Conservation (phyloP, 2,797 vertebrate genomes). For the Channa striata region DNA sequence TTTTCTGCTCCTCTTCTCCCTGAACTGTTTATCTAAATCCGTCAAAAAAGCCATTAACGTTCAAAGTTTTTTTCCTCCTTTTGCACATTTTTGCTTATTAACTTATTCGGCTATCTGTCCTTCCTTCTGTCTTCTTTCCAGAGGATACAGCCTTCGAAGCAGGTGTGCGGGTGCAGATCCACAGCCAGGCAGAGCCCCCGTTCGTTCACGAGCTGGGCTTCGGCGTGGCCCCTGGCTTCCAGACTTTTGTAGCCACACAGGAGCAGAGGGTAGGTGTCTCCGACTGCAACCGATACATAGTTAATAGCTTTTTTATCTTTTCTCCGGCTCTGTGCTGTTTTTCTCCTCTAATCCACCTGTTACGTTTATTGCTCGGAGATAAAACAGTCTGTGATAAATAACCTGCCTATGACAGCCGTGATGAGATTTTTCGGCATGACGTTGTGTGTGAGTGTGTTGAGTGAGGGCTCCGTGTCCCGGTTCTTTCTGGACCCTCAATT, state of each 20-base stretch:
- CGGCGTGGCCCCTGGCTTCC: slow-evolving; percentile 97
- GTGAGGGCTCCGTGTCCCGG: background rate
- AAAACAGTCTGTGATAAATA: slow-evolving; percentile 38
- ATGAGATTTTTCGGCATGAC: slow-evolving; percentile 23
- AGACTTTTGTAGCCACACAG: slow-evolving; percentile 98
- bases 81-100: slow-evolving; percentile 17
- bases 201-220: slow-evolving; percentile 99
- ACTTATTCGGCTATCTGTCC: slow-evolving; percentile 1
- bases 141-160: slow-evolving; percentile 98
- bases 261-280: slow-evolving; percentile 92
- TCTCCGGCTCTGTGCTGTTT: slow-evolving; percentile 10
- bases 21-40: slow-evolving; percentile 20
- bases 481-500: slow-evolving; percentile 4
- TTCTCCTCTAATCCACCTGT: slow-evolving; percentile 21
- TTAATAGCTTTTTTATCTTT: slow-evolving; percentile 36
- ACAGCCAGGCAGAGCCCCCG: slow-evolving; percentile 97
- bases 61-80: background rate
- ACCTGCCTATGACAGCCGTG: slow-evolving; percentile 1
- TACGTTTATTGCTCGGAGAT: slow-evolving; percentile 26
- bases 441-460: background rate
- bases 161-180: slow-evolving; percentile 97
- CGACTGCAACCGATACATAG: slow-evolving; percentile 17
- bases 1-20: slow-evolving; percentile 8
- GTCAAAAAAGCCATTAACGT: slow-evolving; percentile 14
- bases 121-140: slow-evolving; percentile 68